Evolutionary conservation across 2,113 vertebrate genomes (phyloP), one percentile per base, ranked within the genome.

Genomic region (Tretioscincus oriximinensis): DNA sequence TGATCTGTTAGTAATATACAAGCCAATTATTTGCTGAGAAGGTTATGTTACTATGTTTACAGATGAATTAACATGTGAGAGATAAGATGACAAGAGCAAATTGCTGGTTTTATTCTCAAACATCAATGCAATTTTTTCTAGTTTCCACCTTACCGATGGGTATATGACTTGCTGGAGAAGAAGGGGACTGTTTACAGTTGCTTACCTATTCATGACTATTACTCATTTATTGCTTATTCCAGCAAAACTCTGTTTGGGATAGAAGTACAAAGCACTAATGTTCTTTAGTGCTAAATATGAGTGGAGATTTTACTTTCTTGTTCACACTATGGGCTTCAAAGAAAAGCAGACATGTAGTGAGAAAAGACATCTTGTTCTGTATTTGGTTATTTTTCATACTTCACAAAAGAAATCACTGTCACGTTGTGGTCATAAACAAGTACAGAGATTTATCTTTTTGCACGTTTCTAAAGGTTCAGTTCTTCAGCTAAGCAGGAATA

Each of bases 11-110:
- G 22, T 12, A 79, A 66, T 29, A 22, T 0, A 26, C 26, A 45
- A 49, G 82, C 49, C 45, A 76, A 45, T 41, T 84, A 1, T 82
- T 85, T 79, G 20, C 47, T 78, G 80, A 72, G 74, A 90, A 75
- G 76, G 41, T 75, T 47, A 18, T 29, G 61, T 89, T 88, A 85
- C 64, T 86, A 70, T 7, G 9, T 76, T 79, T 0, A 0, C 73
- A 87, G 80, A 84, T 69, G 29, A 31, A 20, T 64, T n/a, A 81
- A 82, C 26, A 65, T 60, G 77, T 71, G 80, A 67, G 76, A 80
- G 69, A 20, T 68, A 45, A 69, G 14, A 21, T 61, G 73, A 16
- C 22, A 28, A 58, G 21, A 20, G 9, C 9, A 49, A 49, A 66
- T 4, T 9, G 61, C 47, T 18, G 54, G 54, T 18, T 68, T 41